A percentile compares a stretch with the other conserved stretches of the same genome.
These are phyloP conservation scores for Lasioglossum marginatum DNA, from an alignment of 2,888 invertebrate species.

Conservation along the genomic window DNA sequence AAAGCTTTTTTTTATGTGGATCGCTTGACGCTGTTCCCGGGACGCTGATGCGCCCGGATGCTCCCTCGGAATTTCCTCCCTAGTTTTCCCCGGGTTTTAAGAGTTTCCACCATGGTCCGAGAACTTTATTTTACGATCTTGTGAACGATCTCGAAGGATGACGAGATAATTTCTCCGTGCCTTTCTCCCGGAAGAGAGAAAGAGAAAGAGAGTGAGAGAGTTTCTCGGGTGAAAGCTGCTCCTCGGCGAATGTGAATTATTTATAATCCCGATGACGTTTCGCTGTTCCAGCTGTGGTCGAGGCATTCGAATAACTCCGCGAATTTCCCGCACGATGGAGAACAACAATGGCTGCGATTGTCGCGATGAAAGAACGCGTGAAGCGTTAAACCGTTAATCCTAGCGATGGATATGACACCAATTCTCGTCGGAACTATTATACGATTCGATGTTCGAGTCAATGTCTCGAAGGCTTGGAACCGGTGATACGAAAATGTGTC, in stretches of 20 bases:
- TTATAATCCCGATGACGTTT: conserved; percentile 2
- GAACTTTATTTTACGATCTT: conserved; percentile 9
- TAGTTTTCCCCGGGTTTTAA: conserved; percentile 33
- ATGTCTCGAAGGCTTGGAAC: no score
- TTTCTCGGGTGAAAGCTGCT: background rate
- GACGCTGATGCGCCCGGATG: conserved; percentile 6
- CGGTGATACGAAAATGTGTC: no score
- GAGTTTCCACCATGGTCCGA: conserved; percentile 8
- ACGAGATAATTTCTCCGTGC: background rate
- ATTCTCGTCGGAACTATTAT: background rate
- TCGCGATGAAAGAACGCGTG: background rate
- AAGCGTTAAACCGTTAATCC: background rate
- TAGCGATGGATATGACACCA: background rate
- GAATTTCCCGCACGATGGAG: background rate
- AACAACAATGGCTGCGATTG: background rate
- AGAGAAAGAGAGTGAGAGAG: background rate
- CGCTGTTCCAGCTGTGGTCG: background rate
- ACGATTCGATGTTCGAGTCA: no score
- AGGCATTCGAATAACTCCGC: background rate
- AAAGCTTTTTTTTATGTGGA: conserved; percentile 40
- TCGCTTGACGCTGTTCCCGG: conserved; percentile 13
- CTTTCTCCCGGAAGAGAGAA: background rate
- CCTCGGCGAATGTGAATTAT: background rate
- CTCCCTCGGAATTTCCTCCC: conserved; percentile 30
- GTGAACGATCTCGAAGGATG: conserved; percentile 11